A percentile compares a stretch with the other conserved stretches of the same genome.
phyloP scores from a whole-genome alignment of 2,888 invertebrate genomes.

The Lepidocyrtinus sp. region DNA sequence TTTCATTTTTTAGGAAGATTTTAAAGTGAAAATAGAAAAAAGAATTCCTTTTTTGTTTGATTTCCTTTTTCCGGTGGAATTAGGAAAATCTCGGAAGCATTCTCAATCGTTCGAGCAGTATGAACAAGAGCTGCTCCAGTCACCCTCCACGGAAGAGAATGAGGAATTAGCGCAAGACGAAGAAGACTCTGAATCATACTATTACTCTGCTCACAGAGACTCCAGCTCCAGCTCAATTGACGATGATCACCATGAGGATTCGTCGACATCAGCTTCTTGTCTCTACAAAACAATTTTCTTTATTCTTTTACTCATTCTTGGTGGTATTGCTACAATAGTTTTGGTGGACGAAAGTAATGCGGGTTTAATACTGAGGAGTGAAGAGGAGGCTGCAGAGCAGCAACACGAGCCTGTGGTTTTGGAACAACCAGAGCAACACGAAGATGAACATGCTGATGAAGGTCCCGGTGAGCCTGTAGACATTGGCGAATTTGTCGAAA shows the following conservation, averaged over 20 bases:
- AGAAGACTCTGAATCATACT: slow-evolving; percentile 1
- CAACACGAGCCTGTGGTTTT: slow-evolving; percentile 12
- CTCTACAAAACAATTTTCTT: slow-evolving; percentile 42
- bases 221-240: slow-evolving; percentile 11
- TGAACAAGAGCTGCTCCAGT: slow-evolving; percentile 34
- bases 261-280: background rate
- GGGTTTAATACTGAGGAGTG: background rate
- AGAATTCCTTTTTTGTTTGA: too few relatives aligned
- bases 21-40: background rate
- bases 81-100: slow-evolving; percentile 32
- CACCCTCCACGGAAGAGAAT: background rate
- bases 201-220: slow-evolving; percentile 26
- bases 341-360: slow-evolving; percentile 30
- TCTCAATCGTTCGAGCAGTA: slow-evolving; percentile 22
- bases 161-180: slow-evolving; percentile 28
- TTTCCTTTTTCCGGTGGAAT: too few relatives aligned
- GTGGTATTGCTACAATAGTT: slow-evolving; percentile 42
- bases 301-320: slow-evolving; percentile 32
- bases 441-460: background rate
- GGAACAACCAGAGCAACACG: slow-evolving; percentile 11
- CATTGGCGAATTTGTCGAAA: slow-evolving; percentile 39
- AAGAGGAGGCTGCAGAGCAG: slow-evolving; percentile 14
- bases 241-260: slow-evolving; percentile 15
- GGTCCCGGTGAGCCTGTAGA: slow-evolving; percentile 6
- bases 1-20: background rate